Conservation (phyloP, 2,888 invertebrate genomes). For the Yponomeuta sedellus region DNA sequence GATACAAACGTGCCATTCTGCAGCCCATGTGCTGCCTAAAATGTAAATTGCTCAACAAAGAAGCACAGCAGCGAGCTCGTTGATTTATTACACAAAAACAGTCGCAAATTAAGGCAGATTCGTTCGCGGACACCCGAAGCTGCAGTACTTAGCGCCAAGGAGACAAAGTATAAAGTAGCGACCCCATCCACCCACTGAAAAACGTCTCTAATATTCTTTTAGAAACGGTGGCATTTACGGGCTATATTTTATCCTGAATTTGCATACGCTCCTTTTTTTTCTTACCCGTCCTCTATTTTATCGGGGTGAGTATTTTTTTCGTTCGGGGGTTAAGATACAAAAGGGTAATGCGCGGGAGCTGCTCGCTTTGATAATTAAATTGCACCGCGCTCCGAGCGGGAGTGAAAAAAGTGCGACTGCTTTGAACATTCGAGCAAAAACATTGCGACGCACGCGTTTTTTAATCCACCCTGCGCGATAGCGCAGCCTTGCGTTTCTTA, state of each 20-base stretch:
- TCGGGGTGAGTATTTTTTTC: constrained; percentile 74
- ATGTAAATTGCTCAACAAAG: constrained; percentile 13
- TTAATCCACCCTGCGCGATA: constrained; percentile 3
- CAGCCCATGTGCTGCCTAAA: constrained; percentile 12
- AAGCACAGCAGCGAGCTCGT: constrained; percentile 30
- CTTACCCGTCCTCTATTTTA: constrained; percentile 76
- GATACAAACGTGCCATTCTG: neutral
- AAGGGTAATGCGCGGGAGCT: constrained; percentile 73
- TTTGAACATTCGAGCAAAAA: neutral
- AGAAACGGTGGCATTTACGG: constrained; percentile 79
- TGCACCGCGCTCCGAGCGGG: constrained; percentile 48
- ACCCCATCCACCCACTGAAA: constrained; percentile 75
- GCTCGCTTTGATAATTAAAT: constrained; percentile 70
- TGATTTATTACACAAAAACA: constrained; percentile 70
- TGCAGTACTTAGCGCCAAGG: constrained; percentile 69
- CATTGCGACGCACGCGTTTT: neutral
- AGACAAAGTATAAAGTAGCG: constrained; percentile 74
- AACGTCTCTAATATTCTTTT: constrained; percentile 79
- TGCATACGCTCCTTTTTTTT: constrained; percentile 77
- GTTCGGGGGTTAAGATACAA: constrained; percentile 76
- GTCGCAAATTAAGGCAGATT: constrained; percentile 69
- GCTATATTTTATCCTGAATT: constrained; percentile 79
- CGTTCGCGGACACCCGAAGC: constrained; percentile 62
- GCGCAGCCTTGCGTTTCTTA: constrained; percentile 27
- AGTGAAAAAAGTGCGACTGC: constrained; percentile 20